A percentile compares a stretch with the other conserved stretches of the same genome.
These are phyloP conservation scores for Cataglyphis rosenhaueri DNA, from an alignment of 2,888 invertebrate genomes.

Conservation along the genomic window DNA sequence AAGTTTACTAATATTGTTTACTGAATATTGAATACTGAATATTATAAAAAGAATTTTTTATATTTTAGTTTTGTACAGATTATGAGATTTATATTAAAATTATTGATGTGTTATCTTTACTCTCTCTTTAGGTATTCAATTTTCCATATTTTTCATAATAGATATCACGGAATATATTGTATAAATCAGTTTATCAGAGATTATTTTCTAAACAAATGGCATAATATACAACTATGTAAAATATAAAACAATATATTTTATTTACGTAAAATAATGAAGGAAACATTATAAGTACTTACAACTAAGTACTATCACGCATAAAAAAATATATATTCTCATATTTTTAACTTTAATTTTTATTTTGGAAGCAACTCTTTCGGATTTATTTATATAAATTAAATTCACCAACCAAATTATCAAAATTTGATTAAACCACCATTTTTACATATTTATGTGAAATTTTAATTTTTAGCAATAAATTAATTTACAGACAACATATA, in stretches of 20 bases:
- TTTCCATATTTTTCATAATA: slow-evolving; percentile 11
- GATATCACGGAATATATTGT: background rate
- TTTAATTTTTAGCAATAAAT: slow-evolving; percentile 2
- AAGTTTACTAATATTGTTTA: slow-evolving; percentile 22
- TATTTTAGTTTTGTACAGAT: slow-evolving; percentile 29
- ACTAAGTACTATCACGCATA: slow-evolving; percentile 54
- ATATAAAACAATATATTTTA: slow-evolving; percentile 63
- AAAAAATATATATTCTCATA: slow-evolving; percentile 54
- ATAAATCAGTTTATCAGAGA: slow-evolving; percentile 10
- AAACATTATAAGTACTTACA: slow-evolving; percentile 68
- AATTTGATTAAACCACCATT: slow-evolving; percentile 17
- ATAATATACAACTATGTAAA: slow-evolving; percentile 16
- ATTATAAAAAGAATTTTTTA: slow-evolving; percentile 23
- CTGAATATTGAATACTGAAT: background rate
- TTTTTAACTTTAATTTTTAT: slow-evolving; percentile 49
- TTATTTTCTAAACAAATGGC: slow-evolving; percentile 12
- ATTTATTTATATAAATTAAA: slow-evolving; percentile 49
- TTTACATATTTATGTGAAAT: slow-evolving; percentile 20
- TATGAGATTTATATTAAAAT: slow-evolving; percentile 25
- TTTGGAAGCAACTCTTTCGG: slow-evolving; percentile 35
- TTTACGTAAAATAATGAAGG: slow-evolving; percentile 63
- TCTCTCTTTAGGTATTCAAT: slow-evolving; percentile 1
- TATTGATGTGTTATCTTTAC: background rate
- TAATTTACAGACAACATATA: slow-evolving; percentile 22
- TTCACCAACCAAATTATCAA: slow-evolving; percentile 19